Percentiles rank a stretch among this genome's conserved stretches.
These are phyloP conservation scores for Eupithecia subumbrata DNA, from an alignment of 2,888 invertebrate genomes.

Conservation along the genomic window DNA sequence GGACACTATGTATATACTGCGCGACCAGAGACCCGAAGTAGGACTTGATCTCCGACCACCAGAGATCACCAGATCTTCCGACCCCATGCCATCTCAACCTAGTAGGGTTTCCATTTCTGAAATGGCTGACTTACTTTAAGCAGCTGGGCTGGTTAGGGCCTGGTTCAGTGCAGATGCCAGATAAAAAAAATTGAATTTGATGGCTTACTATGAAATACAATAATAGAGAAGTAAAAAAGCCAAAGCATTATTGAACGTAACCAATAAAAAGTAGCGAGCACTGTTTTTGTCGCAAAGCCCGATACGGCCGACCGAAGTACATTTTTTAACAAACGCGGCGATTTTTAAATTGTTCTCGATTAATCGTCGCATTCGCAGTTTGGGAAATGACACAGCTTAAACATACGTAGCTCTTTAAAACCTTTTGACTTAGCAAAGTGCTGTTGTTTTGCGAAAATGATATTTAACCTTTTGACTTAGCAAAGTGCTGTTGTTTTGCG, in stretches of 20 bases:
- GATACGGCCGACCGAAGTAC: background rate
- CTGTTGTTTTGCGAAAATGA: background rate
- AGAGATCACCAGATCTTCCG: no score
- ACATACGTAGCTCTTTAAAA: background rate
- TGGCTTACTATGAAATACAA: background rate
- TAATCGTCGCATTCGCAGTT: slow-evolving; percentile 14
- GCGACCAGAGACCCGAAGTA: no score
- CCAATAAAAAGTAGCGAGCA: background rate
- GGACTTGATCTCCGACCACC: no score
- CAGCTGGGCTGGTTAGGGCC: no score
- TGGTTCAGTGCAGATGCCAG: no score
- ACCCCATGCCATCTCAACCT: no score
- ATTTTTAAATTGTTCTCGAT: slow-evolving; percentile 19
- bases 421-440: background rate
- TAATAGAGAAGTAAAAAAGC: background rate
- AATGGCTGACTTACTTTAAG: no score
- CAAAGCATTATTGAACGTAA: slow-evolving; percentile 2
- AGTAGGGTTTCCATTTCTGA: no score
- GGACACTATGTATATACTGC: no score
- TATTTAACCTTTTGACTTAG: background rate
- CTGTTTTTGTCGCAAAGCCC: slow-evolving; percentile 7
- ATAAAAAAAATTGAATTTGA: no score
- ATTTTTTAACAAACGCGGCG: slow-evolving; percentile 16
- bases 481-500: background rate
- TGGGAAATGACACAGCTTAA: background rate